Evolutionary conservation across 1,140 invertebrate genomes (phyloP).

Genomic region (Leguminivora glycinivorella): DNA sequence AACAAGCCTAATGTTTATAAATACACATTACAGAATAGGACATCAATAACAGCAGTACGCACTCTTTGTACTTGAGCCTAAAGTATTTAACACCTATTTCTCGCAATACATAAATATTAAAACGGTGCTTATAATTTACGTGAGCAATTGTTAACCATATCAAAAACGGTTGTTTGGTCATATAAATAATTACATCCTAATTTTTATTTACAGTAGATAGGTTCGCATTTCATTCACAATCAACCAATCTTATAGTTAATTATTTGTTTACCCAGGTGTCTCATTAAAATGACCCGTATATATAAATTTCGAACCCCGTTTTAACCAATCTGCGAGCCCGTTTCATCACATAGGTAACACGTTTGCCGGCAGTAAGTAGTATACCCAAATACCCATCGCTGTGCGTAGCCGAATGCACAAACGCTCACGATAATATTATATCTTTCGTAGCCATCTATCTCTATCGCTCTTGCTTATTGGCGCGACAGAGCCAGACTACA

Average conservation of each 20-base stretch:
- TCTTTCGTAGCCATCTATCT: no score
- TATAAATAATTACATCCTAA: conserved; percentile 21
- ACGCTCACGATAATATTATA: no score
- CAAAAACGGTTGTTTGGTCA: conserved; percentile 22
- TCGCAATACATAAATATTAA: conserved; percentile 33
- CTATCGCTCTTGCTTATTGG: no score
- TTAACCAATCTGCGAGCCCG: background rate
- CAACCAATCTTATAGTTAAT: background rate
- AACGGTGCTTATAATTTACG: conserved; percentile 53
- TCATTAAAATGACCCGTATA: background rate
- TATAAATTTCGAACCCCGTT: background rate
- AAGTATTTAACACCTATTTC: conserved; percentile 39
- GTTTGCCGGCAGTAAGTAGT: background rate
- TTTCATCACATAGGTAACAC: background rate
- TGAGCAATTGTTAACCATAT: conserved; percentile 50
- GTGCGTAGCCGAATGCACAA: no score
- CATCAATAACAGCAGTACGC: conserved; percentile 37
- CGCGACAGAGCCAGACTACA: no score
- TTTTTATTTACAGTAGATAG: conserved; percentile 1
- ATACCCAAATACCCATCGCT: no score
- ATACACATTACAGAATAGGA: conserved; percentile 21
- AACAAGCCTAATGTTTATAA: conserved; percentile 24
- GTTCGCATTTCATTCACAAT: background rate
- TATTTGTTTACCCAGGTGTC: background rate
- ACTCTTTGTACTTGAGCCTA: conserved; percentile 52